Evolutionary conservation across 2,797 vertebrate species (phyloP).

Genomic region (Aphelocoma californica): DNA sequence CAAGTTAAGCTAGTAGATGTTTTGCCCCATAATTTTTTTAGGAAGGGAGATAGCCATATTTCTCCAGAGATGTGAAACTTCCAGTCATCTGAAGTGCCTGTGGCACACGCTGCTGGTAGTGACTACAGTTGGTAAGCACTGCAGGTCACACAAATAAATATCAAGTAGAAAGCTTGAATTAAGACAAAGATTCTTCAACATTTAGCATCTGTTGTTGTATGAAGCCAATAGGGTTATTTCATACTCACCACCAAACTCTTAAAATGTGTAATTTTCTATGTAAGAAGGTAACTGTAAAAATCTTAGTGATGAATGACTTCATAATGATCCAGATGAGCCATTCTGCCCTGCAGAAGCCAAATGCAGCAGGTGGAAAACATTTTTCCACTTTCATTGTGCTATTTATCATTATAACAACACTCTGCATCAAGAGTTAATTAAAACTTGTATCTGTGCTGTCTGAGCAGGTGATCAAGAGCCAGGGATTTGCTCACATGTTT

Average conservation of each 20-base stretch:
- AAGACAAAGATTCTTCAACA: not conserved
- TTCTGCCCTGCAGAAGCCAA: not conserved
- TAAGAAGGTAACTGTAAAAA: not conserved
- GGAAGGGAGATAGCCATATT: not conserved
- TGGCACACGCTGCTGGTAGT: not conserved
- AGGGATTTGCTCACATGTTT: accelerated
- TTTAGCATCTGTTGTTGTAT: not conserved
- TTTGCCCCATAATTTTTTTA: not conserved
- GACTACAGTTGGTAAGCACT: not conserved
- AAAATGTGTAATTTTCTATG: slow-evolving; percentile 5
- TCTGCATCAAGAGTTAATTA: slow-evolving; percentile 27
- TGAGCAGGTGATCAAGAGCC: not conserved
- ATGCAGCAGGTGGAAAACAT: not conserved
- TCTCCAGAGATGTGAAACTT: not conserved
- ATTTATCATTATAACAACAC: not conserved
- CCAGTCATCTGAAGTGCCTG: not conserved
- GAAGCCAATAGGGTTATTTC: slow-evolving; percentile 18
- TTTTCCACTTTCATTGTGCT: not conserved
- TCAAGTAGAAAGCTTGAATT: not conserved
- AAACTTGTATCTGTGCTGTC: not conserved
- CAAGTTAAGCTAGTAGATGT: not conserved
- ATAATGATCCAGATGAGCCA: not conserved
- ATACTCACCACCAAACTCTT: not conserved
- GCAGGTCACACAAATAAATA: not conserved
- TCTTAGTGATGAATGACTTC: not conserved